Base-by-base conservation (phyloP, 2,888 invertebrate species). In the Diogma glabrata region DNA sequence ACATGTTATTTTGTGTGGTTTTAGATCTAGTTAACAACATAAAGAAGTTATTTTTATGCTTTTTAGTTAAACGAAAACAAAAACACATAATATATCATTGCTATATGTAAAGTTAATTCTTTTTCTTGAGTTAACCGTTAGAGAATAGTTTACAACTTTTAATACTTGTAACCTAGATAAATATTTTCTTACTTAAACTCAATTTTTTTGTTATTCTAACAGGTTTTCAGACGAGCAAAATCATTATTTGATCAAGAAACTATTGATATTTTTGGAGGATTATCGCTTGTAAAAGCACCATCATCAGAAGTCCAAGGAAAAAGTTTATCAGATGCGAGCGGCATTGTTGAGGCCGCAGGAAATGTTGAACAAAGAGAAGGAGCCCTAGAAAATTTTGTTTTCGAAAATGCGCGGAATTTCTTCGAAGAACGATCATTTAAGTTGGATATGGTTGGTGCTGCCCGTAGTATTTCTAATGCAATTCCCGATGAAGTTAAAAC, bases 221-320 rank as follows among this genome's bases (percentile, higher is more conserved):
- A 73, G 73, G 64, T 79, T 53, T 79, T 72, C 71, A 72, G 77
- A 54, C 73, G 71, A 59, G 76, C 78, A 40, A 74, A 73, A 61
- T 72, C 74, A 24, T 71, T 80, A 63, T 78, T 80, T 61, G 75
- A 73, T 49, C 74, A 73, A 63, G 76, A 77, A 52, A 74, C 66
- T 61, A 68, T 78, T 53, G 75, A 77, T 59, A 57, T 80, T 43
- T 65, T 75, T 54, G 74, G 72, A 54, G 79, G 79, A 47, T 67
- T 79, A 43, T 75, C 74, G 7, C 61, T 79, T 51, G 63, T 63
- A 58, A 60, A 60, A 49, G 55, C 57, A 19, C 53, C 24, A 7
- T 22, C 46, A 46, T 8, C 20, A 53, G 53, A 53, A 30, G 59
- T 57, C n/a, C 66, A 67, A 55, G 70, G 72, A 24, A 72, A 73